Base-by-base conservation (phyloP, 2,888 invertebrate species). In the Limenitis camilla region DNA sequence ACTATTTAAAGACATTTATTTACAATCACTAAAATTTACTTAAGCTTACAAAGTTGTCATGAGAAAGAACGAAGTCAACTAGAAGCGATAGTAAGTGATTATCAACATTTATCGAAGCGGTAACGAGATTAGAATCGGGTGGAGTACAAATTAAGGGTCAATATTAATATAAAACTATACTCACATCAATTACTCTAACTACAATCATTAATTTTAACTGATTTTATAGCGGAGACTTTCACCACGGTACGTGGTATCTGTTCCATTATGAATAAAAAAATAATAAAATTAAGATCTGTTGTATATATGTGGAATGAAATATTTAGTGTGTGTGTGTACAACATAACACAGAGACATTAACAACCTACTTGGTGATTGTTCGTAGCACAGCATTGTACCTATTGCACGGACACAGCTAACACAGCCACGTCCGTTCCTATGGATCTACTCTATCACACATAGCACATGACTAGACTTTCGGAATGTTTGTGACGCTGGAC, bases 51-150 rank as follows among this genome's bases (percentile, higher is more conserved):
- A 71, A 72, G 67, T 70, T 72, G 64, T 71, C 71, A 69, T 65
- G 70, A 66, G 66, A 71, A 62, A 63, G 66, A 67, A 71, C 50
- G 51, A 51, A 70, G 77, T 81, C 81, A 76, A 76, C 77, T 81
- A 79, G 52, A 84, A 84, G 83, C 83, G 71, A 78, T 75, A 81
- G 69, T 76, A 62, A 75, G 76, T 78, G 78, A 79, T 75, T 63
- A 71, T 74, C 65, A 78, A 81, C 78, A 80, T 78, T 74, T 68
- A 77, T 76, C 67, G 66, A 83, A 84, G 82, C 82, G 65, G 76
- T 69, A 75, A 76, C 73, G 64, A 74, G 72, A 76, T 61, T 72
- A 74, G 65, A 73, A 69, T 71, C 68, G 73, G 68, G 67, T 69
- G 72, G 73, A 52, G 10, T 41, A 36, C 43, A 59, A 69, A 76